Evolutionary conservation across 2,113 vertebrate genomes (phyloP), one percentile per base, ranked within the genome.

Genomic region (Hyaena hyaena): DNA sequence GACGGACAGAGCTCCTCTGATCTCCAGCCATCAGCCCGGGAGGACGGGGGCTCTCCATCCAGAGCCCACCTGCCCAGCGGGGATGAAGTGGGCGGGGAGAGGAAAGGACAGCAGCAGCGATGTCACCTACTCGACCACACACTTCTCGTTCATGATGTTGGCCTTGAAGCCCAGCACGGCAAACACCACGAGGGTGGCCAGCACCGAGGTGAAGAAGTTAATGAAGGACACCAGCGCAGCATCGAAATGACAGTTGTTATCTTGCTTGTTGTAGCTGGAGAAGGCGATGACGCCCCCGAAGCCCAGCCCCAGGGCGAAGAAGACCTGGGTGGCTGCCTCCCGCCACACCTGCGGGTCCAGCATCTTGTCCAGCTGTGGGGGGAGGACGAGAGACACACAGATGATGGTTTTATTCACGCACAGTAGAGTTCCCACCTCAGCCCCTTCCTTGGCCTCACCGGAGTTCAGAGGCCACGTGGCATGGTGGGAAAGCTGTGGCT

Each of bases 221-320:
- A 99, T 99, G 98, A 99, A 94, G 97, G 99, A 99, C 89, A 99
- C 99, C 0, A 99, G 99, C 0, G 99, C 98, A 0, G 99, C 99
- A 0, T 99, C 99, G 1, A 99, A 99, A 98, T 99, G 99, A 97
- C 99, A 99, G 99, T 99, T 99, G 98, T 99, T 99, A 98, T 99
- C 99, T 79, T 99, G 99, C 96, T 99, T 99, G 98, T 99, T 99
- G 99, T 99, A 99, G 98, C 99, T 99, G 98, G 99, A 99, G 98
- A 99, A 99, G 84, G 99, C 99, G 0, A 99, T 99, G 98, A 99
- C 99, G 0, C 99, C 99, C 2, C 99, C 99, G 0, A 99, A 99
- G 55, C 99, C 99, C 89, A 99, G 98, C 7, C 99, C 99, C 73
- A 99, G 97, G 26, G 99, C 99, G 0, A 99, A 99, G 98, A 99